A percentile compares a stretch with the other conserved stretches of the same genome.
Conservation (phyloP, 53 echinoderm and acorn worm species). For the Holothuria leucospilota region DNA sequence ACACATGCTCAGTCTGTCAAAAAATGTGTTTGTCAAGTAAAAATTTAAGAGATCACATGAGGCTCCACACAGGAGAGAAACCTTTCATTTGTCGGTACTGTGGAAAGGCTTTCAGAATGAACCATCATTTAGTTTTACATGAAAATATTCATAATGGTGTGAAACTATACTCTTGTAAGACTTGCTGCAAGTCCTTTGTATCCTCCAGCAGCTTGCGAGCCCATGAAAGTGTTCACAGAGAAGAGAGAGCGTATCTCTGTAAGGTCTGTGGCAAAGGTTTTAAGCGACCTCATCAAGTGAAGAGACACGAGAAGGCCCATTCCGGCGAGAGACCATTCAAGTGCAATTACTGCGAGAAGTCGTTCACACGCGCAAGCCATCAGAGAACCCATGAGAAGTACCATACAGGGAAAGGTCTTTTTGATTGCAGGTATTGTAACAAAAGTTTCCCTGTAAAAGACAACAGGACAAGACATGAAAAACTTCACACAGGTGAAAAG, state of each 20-base stretch:
- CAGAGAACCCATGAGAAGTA: slow-evolving; percentile 23
- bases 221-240: slow-evolving; percentile 26
- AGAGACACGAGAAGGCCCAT: slow-evolving; percentile 33
- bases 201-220: slow-evolving; percentile 27
- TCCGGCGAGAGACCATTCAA: slow-evolving; percentile 28
- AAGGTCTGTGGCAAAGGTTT: slow-evolving; percentile 4
- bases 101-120: slow-evolving; percentile 33
- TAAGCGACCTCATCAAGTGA: slow-evolving; percentile 37
- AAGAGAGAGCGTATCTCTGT: slow-evolving; percentile 33
- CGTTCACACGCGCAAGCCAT: slow-evolving; percentile 26
- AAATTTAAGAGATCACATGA: slow-evolving; percentile 23
- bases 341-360: slow-evolving; percentile 21
- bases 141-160: slow-evolving; percentile 38
- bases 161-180: slow-evolving; percentile 24
- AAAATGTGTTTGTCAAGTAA: slow-evolving; percentile 21
- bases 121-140: slow-evolving; percentile 23
- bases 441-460: slow-evolving; percentile 6
- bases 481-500: slow-evolving; percentile 30
- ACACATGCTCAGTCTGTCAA: slow-evolving; percentile 11
- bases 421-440: slow-evolving; percentile 11
- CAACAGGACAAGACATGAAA: slow-evolving; percentile 11
- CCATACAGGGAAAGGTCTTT: slow-evolving; percentile 22
- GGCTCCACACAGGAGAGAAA: slow-evolving; percentile 33
- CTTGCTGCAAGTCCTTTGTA: slow-evolving; percentile 29
- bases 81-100: slow-evolving; percentile 31